Percentiles rank a stretch among this genome's conserved stretches.
Evolutionary conservation across 2,113 vertebrate species (phyloP).

Genomic region (Pteropus alecto): DNA sequence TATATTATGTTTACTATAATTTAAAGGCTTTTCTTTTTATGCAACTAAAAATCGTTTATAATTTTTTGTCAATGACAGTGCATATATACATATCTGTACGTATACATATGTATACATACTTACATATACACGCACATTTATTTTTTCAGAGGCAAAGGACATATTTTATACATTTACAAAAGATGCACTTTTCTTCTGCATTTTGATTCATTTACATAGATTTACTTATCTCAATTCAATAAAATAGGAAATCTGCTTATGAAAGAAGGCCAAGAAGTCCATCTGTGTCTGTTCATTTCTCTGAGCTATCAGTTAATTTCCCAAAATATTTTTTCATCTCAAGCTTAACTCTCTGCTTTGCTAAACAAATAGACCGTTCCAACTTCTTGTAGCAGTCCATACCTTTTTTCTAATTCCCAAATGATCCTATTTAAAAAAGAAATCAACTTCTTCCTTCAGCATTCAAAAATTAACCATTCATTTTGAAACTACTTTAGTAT

Average conservation of each 20-base stretch:
- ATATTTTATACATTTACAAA: neutral
- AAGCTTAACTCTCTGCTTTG: conserved; percentile 17
- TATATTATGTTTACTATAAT: neutral
- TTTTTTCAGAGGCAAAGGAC: neutral
- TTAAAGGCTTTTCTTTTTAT: neutral
- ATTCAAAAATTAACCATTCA: neutral
- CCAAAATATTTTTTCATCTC: conserved; percentile 59
- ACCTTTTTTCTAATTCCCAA: neutral
- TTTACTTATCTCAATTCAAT: neutral
- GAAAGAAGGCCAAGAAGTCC: conserved; percentile 44
- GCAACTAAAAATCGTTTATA: neutral
- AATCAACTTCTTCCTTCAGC: neutral
- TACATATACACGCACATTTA: neutral
- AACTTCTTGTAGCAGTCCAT: neutral
- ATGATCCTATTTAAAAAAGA: neutral
- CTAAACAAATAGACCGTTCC: conserved; percentile 35
- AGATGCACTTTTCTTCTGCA: neutral
- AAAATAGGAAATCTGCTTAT: neutral
- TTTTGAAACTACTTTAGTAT: neutral
- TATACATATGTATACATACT: neutral
- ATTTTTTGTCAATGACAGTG: neutral
- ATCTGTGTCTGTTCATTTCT: conserved; percentile 51
- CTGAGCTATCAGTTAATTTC: conserved; percentile 52
- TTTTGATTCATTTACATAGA: conserved; percentile 14
- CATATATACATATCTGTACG: neutral